These are phyloP conservation scores for Antechinus flavipes DNA, from an alignment of 2,113 vertebrate genomes.

Conservation along the genomic window DNA sequence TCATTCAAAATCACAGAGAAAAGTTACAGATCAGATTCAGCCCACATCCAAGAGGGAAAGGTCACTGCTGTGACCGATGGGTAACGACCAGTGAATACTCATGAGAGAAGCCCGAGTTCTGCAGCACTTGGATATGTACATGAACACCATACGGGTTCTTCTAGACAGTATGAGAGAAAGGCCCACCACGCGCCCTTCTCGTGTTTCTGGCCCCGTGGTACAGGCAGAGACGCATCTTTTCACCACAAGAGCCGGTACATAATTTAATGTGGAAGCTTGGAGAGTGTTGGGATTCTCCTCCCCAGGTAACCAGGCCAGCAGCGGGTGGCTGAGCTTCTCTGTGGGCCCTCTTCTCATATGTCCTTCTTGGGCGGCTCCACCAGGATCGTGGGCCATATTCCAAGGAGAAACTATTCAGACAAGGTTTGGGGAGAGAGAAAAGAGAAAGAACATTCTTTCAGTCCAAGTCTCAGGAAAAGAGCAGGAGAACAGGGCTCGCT, in stretches of 20 bases:
- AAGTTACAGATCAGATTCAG: slow-evolving; percentile 65
- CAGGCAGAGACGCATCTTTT: slow-evolving; percentile 44
- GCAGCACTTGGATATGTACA: slow-evolving; percentile 78
- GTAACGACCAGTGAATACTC: slow-evolving; percentile 81
- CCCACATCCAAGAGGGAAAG: slow-evolving; percentile 63
- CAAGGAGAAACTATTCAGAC: slow-evolving; percentile 91
- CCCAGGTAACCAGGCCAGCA: slow-evolving; percentile 53
- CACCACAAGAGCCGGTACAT: not conserved
- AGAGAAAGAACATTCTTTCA: slow-evolving; percentile 34
- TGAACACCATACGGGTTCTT: slow-evolving; percentile 67
- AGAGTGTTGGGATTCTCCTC: slow-evolving; percentile 61
- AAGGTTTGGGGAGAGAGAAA: slow-evolving; percentile 66
- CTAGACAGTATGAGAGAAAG: slow-evolving; percentile 73
- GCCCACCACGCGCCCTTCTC: slow-evolving; percentile 69
- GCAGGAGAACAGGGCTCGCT: too few species aligned
- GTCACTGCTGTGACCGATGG: slow-evolving; percentile 38
- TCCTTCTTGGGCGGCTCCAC: slow-evolving; percentile 92
- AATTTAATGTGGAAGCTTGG: slow-evolving; percentile 51
- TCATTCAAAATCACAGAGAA: slow-evolving; percentile 68
- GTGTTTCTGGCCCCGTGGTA: slow-evolving; percentile 8
- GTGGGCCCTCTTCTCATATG: slow-evolving; percentile 81
- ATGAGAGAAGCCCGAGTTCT: slow-evolving; percentile 68
- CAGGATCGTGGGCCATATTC: slow-evolving; percentile 95
- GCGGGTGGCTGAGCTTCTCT: slow-evolving; percentile 29
- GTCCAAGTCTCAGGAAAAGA: slow-evolving; percentile 38